Percentiles rank a stretch among this genome's conserved stretches.
Evolutionary conservation across 1,140 invertebrate species (phyloP).

Genomic region (Lordiphosa stackelbergi): DNA sequence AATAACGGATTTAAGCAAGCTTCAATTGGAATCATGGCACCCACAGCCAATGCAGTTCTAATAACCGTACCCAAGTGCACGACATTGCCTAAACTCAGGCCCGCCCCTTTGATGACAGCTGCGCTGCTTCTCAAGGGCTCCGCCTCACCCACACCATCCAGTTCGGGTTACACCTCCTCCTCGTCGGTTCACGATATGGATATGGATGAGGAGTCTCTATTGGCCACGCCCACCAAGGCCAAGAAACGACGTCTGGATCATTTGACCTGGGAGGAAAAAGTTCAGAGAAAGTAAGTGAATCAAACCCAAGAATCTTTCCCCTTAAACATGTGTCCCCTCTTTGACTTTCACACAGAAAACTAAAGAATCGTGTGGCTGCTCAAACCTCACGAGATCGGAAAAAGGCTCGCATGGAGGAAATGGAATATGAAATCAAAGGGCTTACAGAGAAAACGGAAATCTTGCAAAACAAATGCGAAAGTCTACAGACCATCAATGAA

Average conservation of each 20-base stretch:
- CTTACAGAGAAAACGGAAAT: conserved; percentile 83
- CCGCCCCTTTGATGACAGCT: conserved; percentile 77
- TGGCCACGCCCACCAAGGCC: conserved; percentile 62
- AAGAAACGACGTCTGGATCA: conserved; percentile 87
- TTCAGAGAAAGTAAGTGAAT: conserved; percentile 86
- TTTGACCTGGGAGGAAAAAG: conserved; percentile 88
- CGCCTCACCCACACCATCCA: conserved; percentile 72
- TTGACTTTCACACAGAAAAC: conserved; percentile 83
- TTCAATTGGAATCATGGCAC: conserved; percentile 35
- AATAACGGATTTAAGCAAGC: conserved; percentile 4
- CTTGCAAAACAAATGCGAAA: conserved; percentile 82
- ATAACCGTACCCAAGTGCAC: conserved; percentile 77
- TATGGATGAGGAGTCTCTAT: conserved; percentile 39
- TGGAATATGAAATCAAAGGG: conserved; percentile 85
- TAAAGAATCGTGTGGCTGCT: conserved; percentile 98
- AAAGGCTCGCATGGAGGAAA: conserved; percentile 92
- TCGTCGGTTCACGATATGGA: conserved; percentile 38
- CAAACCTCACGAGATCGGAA: conserved; percentile 98
- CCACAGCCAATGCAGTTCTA: conserved; percentile 53
- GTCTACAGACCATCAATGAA: conserved; percentile 83
- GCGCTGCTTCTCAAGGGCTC: conserved; percentile 68
- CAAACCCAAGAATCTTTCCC: neutral
- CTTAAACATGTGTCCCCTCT: neutral
- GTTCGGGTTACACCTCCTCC: conserved; percentile 58
- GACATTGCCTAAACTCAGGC: conserved; percentile 79